Conservation (phyloP, 2,113 vertebrate species). For the Myrmecophaga tridactyla region DNA sequence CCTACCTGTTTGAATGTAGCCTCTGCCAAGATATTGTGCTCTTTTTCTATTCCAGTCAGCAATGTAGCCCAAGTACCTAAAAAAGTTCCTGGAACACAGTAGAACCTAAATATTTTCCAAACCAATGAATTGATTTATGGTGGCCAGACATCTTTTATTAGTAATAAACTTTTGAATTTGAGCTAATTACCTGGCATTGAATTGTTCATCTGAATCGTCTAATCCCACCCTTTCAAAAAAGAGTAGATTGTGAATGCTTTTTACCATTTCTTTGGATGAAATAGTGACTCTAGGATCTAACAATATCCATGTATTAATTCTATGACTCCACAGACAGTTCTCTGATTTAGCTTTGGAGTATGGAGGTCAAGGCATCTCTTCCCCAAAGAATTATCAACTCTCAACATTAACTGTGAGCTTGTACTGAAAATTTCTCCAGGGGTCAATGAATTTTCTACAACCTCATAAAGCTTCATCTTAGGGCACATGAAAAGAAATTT, state of each 20-base stretch:
- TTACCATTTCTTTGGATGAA: not conserved
- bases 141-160: not conserved
- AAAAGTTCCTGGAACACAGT: not conserved
- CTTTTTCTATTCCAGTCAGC: not conserved
- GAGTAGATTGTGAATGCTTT: not conserved
- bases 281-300: not conserved
- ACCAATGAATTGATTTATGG: not conserved
- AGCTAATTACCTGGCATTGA: not conserved
- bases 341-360: not conserved
- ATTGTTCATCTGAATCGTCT: not conserved
- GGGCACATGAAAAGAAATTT: not conserved
- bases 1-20: rapidly evolving
- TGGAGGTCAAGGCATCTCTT: not conserved
- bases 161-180: not conserved
- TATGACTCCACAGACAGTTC: not conserved
- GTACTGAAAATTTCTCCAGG: not conserved
- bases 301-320: not conserved
- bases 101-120: not conserved
- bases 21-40: not conserved
- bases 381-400: not conserved
- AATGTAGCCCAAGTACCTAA: not conserved
- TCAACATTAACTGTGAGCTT: not conserved
- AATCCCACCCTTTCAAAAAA: not conserved
- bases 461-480: not conserved
- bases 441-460: not conserved